Conservation (phyloP, 2,888 invertebrate species). For the Drosophila niveifrons region DNA sequence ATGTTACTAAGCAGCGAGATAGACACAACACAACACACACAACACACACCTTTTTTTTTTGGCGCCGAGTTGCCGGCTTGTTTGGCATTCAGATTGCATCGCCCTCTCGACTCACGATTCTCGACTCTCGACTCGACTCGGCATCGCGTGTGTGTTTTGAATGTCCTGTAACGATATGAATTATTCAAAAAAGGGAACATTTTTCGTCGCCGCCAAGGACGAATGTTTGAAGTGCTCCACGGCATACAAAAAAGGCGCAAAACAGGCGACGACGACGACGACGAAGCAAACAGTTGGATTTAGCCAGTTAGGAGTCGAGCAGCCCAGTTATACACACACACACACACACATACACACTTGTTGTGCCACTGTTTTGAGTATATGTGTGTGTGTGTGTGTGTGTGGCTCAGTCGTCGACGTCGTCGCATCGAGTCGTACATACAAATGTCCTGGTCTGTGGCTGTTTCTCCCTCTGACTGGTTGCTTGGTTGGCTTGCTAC, state of each 20-base stretch:
- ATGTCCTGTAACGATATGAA: constrained; percentile 85
- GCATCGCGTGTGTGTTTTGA: constrained; percentile 82
- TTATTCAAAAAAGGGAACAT: constrained; percentile 84
- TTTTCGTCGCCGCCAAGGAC: constrained; percentile 83
- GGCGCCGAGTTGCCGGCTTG: constrained; percentile 35
- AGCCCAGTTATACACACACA: constrained; percentile 35
- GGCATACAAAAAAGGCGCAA: constrained; percentile 81
- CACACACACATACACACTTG: constrained; percentile 30
- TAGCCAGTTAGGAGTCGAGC: constrained; percentile 70
- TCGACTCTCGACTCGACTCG: constrained; percentile 24
- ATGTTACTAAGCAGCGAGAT: constrained; percentile 10
- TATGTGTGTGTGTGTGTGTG: constrained; percentile 31
- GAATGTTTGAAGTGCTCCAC: constrained; percentile 80
- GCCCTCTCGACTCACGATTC: constrained; percentile 34
- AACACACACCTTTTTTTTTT: constrained; percentile 40
- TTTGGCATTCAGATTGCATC: constrained; percentile 85
- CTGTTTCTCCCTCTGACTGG: not conserved
- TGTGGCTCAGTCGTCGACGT: constrained; percentile 46
- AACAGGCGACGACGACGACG: constrained; percentile 45
- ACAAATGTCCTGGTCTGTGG: constrained; percentile 76
- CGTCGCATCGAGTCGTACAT: constrained; percentile 69
- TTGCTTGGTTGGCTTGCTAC: constrained; percentile 54
- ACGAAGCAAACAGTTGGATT: constrained; percentile 64
- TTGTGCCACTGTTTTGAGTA: constrained; percentile 13
- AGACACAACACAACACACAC: constrained; percentile 15